Evolutionary conservation across 2,888 invertebrate species (phyloP).

Genomic region (Xestia sexstrigata): DNA sequence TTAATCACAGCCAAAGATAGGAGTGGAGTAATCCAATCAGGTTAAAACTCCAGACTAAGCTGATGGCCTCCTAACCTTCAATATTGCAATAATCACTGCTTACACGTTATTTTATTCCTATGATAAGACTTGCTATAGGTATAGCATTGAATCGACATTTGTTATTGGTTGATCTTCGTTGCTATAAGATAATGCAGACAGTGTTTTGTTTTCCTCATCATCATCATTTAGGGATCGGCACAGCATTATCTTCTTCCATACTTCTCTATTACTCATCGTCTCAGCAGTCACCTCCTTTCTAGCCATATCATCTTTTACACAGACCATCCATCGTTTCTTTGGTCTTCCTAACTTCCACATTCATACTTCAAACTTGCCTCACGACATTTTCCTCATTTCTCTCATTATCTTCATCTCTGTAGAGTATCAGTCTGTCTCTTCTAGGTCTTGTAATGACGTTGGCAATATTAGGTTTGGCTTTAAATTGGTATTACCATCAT

Average conservation of each 20-base stretch:
- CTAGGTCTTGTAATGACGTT: neutral
- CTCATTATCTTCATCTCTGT: neutral
- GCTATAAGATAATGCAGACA: conserved; percentile 9
- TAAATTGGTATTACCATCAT: neutral
- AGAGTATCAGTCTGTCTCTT: neutral
- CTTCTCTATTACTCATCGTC: neutral
- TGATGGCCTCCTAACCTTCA: conserved; percentile 56
- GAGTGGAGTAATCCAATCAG: conserved; percentile 4
- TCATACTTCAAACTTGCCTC: neutral
- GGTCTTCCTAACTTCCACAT: neutral
- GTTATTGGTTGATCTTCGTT: conserved; percentile 30
- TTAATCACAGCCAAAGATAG: neutral
- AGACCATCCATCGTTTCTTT: neutral
- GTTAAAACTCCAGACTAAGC: conserved; percentile 31
- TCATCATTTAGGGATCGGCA: neutral
- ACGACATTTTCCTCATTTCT: neutral
- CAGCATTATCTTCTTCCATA: neutral
- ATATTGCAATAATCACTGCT: neutral
- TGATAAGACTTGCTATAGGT: conserved; percentile 38
- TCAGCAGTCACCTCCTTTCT: neutral
- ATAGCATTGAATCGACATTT: conserved; percentile 20
- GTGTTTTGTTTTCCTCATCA: neutral
- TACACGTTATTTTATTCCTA: conserved; percentile 28
- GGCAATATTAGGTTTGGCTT: neutral
- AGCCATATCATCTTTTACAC: neutral